Conservation (phyloP, 1,140 invertebrate species). For the Halesus radiatus region DNA sequence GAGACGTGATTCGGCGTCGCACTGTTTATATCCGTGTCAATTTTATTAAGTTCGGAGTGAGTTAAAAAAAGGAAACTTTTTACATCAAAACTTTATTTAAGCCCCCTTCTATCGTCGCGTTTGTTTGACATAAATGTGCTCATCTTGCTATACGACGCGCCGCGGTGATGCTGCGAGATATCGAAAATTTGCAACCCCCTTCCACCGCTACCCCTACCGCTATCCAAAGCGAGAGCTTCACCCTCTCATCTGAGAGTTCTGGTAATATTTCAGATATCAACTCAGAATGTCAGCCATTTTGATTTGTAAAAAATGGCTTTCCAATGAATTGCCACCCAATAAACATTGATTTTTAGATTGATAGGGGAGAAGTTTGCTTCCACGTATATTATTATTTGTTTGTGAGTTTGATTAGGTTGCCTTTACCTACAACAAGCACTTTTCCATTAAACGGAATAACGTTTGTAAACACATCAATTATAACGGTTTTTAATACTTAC, state of each 20-base stretch:
- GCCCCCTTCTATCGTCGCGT: constrained; percentile 52
- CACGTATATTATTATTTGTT: too few species aligned
- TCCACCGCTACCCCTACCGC: too few species aligned
- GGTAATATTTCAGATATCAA: constrained; percentile 33
- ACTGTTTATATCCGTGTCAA: constrained; percentile 55
- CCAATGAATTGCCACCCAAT: constrained; percentile 32
- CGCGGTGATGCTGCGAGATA: constrained; percentile 34
- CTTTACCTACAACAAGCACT: background rate
- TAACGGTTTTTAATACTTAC: too few species aligned
- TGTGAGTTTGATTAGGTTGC: background rate
- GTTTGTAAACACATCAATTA: too few species aligned
- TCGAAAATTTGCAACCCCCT: constrained; percentile 50
- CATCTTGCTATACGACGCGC: constrained; percentile 45
- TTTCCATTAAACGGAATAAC: background rate
- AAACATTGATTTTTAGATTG: constrained; percentile 27
- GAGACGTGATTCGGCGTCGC: constrained; percentile 46
- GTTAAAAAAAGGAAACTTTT: constrained; percentile 56
- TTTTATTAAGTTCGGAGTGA: constrained; percentile 54
- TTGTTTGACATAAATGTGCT: constrained; percentile 57
- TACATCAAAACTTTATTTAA: constrained; percentile 58
- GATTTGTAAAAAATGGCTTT: constrained; percentile 33
- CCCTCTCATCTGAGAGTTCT: constrained; percentile 26
- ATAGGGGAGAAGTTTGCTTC: background rate
- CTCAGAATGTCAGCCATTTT: constrained; percentile 30
- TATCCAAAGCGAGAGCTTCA: constrained; percentile 10